Evolutionary conservation across 2,113 vertebrate genomes (phyloP).

Genomic region (Stercorarius parasiticus): DNA sequence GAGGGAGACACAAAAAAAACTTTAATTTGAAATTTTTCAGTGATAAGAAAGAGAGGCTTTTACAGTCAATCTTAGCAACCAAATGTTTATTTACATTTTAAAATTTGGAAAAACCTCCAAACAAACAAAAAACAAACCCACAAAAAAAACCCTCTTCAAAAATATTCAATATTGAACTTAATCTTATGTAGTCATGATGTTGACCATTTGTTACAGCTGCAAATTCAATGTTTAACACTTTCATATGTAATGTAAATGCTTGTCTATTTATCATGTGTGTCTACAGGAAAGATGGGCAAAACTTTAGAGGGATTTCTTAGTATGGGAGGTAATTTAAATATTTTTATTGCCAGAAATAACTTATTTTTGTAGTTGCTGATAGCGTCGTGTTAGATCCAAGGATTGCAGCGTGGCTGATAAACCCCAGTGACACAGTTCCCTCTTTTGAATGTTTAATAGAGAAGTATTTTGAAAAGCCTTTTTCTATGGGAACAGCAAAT

Average conservation of each 20-base stretch:
- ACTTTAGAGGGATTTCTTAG: neutral
- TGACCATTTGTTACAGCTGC: neutral
- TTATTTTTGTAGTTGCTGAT: constrained; percentile 72
- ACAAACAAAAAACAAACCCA: neutral
- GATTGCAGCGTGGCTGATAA: constrained; percentile 88
- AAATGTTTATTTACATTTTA: neutral
- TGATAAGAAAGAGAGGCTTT: neutral
- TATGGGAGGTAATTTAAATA: neutral
- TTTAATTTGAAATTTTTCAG: neutral
- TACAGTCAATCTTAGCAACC: neutral
- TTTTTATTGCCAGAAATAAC: neutral
- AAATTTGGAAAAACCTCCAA: neutral
- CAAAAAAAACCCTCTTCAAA: neutral
- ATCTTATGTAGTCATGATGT: neutral
- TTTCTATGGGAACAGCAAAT: neutral
- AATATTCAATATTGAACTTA: neutral
- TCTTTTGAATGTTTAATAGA: constrained; percentile 81
- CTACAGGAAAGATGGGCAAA: neutral
- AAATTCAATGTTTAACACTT: neutral
- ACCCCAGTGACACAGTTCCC: constrained; percentile 80
- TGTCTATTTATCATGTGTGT: neutral
- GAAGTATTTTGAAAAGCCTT: constrained; percentile 73
- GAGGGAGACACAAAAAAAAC: neutral
- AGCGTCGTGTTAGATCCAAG: constrained; percentile 84
- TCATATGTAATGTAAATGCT: neutral